These are phyloP conservation scores for Tragopan temminckii DNA, from an alignment of 2,797 vertebrate genomes.

Conservation along the genomic window DNA sequence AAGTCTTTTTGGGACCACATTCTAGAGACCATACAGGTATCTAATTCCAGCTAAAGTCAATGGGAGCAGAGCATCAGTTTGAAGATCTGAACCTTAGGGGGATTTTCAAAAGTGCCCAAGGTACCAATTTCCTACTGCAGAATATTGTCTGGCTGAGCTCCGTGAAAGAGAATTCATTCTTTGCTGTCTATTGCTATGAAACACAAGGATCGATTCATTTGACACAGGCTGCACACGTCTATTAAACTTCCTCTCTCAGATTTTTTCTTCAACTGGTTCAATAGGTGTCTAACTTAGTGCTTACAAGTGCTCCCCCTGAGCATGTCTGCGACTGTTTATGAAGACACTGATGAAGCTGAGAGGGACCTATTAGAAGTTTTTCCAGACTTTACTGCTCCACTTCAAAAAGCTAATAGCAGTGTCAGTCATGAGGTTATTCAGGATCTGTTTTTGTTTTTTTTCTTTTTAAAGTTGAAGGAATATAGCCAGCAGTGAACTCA, in stretches of 20 bases:
- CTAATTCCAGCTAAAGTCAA: not conserved
- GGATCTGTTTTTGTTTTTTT: not conserved
- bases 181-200: not conserved
- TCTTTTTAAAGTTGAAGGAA: not conserved
- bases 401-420: not conserved
- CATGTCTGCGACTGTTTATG: fast-evolving
- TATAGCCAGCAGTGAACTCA: not conserved
- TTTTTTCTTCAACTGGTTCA: not conserved
- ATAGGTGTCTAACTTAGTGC: not conserved
- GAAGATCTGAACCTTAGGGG: not conserved
- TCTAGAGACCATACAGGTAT: not conserved
- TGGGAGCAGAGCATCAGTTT: not conserved
- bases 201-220: fast-evolving
- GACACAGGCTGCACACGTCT: not conserved
- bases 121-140: not conserved
- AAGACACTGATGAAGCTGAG: not conserved
- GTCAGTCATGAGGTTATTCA: not conserved
- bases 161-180: not conserved
- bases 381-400: not conserved
- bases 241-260: not conserved
- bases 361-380: not conserved
- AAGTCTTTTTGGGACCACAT: fast-evolving
- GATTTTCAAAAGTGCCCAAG: not conserved
- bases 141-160: not conserved
- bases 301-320: not conserved